Percentiles rank a stretch among this genome's conserved stretches.
These are phyloP conservation scores for Tachysurus vachellii DNA, from an alignment of 2,113 vertebrate species.

Conservation along the genomic window DNA sequence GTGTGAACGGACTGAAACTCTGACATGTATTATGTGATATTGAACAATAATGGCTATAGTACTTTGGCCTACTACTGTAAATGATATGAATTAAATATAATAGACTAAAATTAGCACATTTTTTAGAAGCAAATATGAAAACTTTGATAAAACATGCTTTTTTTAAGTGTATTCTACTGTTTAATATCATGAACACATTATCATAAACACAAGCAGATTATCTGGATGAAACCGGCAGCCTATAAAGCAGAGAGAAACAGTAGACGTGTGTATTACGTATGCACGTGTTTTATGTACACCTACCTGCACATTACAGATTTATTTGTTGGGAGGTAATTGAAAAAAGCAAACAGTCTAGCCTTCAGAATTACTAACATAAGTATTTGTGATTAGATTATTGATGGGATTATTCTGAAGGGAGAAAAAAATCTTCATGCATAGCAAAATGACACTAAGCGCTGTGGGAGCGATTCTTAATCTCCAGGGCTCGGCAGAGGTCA, in stretches of 20 bases:
- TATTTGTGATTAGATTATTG: slow-evolving; percentile 70
- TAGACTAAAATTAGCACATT: neutral
- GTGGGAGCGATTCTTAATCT: slow-evolving; percentile 48
- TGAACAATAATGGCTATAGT: neutral
- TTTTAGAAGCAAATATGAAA: neutral
- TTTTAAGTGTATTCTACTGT: neutral
- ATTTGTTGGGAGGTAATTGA: slow-evolving; percentile 5
- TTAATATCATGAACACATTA: neutral
- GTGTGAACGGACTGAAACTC: neutral
- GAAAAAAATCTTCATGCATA: slow-evolving; percentile 59
- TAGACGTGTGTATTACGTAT: neutral
- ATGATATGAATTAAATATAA: neutral
- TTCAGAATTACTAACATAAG: slow-evolving; percentile 57
- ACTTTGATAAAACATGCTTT: neutral
- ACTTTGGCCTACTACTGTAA: neutral
- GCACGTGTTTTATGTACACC: neutral
- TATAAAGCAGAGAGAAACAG: neutral
- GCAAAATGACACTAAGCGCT: slow-evolving; percentile 41
- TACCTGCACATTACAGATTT: neutral
- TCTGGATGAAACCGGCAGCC: neutral
- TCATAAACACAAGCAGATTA: neutral
- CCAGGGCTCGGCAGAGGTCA: slow-evolving; percentile 62
- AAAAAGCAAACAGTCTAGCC: slow-evolving; percentile 45
- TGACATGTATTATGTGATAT: neutral
- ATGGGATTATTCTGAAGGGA: slow-evolving; percentile 55